Base-by-base conservation (phyloP, 2,888 invertebrate genomes). In the Balanococcus diminutus region DNA sequence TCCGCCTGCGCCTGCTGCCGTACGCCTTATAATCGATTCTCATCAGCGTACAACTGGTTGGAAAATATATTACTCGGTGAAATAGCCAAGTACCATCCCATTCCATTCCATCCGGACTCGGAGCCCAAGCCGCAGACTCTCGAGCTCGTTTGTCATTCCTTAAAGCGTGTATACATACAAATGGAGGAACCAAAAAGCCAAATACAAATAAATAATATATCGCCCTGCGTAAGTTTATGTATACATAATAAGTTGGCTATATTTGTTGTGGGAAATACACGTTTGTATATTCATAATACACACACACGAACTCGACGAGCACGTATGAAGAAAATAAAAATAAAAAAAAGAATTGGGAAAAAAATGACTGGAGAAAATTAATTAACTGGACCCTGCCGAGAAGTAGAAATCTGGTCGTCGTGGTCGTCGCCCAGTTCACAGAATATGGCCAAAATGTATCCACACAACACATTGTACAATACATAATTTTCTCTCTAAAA, bases 131-230 rank as follows among this genome's bases (percentile, higher is more conserved):
- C n/a, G n/a, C n/a, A n/a, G n/a, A n/a, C n/a, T 46, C 46, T 61
- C 67, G 67, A 67, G 67, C 67, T 67, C 67, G 67, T 67, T 67
- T 67, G 67, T 67, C 67, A 67, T 67, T 67, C 28, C 6, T 3
- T 14, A 67, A 67, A 67, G 28, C 28, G n/a, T n/a, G n/a, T n/a
- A n/a, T n/a, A n/a, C n/a, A 22, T 61, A 51, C 51, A 51, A 22
- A 56, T 56, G 9, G 2, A 22, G 9, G 56, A 56, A 51, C 51
- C 22, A 56, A 11, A 11, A 19, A 56, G 22, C 56, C 56, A 56
- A 56, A 56, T 56, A 56, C 56, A 56, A 56, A 56, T 56, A 56
- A 56, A 56, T 56, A 56, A 56, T 56, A 56, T 56, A 56, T 56
- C 56, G 56, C 56, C 56, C 5, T 51, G 19, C 3, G 22, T 22